phyloP scores from a whole-genome alignment of 2,888 invertebrate species.

The Prenolepis imparis region DNA sequence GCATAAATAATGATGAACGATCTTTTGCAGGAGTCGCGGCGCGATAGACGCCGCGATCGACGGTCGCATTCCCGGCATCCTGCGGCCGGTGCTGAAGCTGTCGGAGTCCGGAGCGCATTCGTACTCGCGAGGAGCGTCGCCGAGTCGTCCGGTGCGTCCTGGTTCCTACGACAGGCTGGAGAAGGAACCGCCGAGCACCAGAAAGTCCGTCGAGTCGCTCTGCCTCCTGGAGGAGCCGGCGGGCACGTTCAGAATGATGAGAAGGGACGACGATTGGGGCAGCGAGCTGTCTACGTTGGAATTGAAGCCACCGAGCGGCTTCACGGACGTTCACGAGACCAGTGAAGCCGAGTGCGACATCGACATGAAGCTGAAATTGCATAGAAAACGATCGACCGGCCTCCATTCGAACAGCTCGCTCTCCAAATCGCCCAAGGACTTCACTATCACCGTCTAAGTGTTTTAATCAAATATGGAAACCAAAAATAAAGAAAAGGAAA shows the following conservation, averaged over 20 bases:
- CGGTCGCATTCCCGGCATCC: constrained; percentile 77
- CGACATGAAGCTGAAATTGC: constrained; percentile 83
- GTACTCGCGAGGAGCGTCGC: constrained; percentile 82
- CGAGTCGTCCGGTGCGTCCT: constrained; percentile 79
- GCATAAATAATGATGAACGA: no score
- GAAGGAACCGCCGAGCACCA: constrained; percentile 73
- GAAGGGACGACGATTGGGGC: constrained; percentile 81
- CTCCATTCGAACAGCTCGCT: constrained; percentile 81
- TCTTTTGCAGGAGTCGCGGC: constrained; percentile 80
- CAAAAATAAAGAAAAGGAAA: constrained; percentile 43
- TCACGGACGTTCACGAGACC: constrained; percentile 83
- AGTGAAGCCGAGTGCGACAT: constrained; percentile 85
- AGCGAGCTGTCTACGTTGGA: constrained; percentile 84
- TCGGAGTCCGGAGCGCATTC: constrained; percentile 81
- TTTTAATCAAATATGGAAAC: constrained; percentile 69
- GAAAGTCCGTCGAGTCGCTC: constrained; percentile 82
- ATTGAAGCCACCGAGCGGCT: constrained; percentile 87
- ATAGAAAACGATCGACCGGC: constrained; percentile 78
- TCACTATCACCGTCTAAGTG: constrained; percentile 86
- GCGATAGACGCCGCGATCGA: constrained; percentile 82
- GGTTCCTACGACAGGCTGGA: constrained; percentile 77
- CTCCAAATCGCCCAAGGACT: constrained; percentile 85
- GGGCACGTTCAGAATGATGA: constrained; percentile 73
- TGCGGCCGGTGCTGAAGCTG: constrained; percentile 80
- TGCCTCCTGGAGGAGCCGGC: constrained; percentile 79